Conservation (phyloP, 64 coral and sea anemone species). For the Montipora cactus region DNA sequence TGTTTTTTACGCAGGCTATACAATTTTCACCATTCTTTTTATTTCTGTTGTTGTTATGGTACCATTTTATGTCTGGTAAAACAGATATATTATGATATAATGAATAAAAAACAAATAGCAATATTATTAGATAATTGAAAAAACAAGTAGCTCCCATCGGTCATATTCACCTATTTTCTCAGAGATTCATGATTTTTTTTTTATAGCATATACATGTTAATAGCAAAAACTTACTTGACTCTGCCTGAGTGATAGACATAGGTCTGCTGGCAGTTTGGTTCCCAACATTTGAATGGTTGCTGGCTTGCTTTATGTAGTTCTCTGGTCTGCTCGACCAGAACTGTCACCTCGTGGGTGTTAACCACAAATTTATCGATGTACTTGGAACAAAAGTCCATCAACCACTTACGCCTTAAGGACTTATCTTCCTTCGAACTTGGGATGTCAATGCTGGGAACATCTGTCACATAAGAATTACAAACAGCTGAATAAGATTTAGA, state of each 20-base stretch:
- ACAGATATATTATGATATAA: conserved; percentile 21
- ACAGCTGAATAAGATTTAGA: conserved; percentile 26
- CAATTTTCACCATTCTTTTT: neutral
- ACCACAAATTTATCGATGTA: conserved; percentile 40
- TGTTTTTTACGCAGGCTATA: neutral
- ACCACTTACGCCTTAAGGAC: conserved; percentile 26
- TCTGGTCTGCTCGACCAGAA: conserved; percentile 43
- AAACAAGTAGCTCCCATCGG: conserved; percentile 16
- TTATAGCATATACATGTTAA: conserved; percentile 22
- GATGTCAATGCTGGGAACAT: conserved; percentile 12
- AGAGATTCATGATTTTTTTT: neutral
- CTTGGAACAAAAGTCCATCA: conserved; percentile 46
- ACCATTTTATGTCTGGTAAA: conserved; percentile 12
- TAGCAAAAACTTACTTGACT: conserved; percentile 43
- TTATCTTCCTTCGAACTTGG: conserved; percentile 16
- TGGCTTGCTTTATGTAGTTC: conserved; percentile 35
- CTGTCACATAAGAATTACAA: conserved; percentile 4
- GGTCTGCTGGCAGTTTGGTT: conserved; percentile 17
- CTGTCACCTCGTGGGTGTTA: conserved; percentile 27
- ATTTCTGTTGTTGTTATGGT: neutral
- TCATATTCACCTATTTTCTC: conserved; percentile 25
- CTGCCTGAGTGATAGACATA: conserved; percentile 46
- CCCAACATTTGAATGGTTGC: conserved; percentile 32
- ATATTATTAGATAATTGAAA: conserved; percentile 20
- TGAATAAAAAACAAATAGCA: conserved; percentile 20